phyloP scores from a whole-genome alignment of 2,113 vertebrate genomes.

The Rutilus rutilus region DNA sequence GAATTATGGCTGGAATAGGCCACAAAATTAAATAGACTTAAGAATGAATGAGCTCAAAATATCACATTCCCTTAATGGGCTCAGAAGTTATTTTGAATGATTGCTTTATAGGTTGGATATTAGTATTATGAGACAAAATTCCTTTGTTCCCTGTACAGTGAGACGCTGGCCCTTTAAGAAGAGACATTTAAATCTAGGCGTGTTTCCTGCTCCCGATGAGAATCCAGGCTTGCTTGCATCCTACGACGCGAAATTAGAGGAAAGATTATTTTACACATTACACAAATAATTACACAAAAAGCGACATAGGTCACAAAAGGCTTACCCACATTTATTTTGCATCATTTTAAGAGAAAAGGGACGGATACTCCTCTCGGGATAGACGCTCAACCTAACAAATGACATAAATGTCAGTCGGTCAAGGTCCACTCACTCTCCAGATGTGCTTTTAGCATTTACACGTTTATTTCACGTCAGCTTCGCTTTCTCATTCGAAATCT shows the following conservation, averaged over 20 bases:
- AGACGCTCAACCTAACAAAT: constrained; percentile 55
- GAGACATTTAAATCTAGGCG: constrained; percentile 76
- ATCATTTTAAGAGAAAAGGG: background rate
- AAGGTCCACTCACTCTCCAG: constrained; percentile 65
- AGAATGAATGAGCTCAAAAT: background rate
- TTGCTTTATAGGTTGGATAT: constrained; percentile 8
- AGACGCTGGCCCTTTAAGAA: constrained; percentile 77
- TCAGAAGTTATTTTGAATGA: background rate
- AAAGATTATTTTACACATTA: background rate
- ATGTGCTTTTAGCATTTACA: constrained; percentile 45
- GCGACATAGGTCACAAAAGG: background rate
- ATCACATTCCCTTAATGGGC: background rate
- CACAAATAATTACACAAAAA: background rate
- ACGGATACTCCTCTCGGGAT: background rate
- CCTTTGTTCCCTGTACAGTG: constrained; percentile 70
- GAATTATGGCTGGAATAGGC: background rate
- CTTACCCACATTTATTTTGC: background rate
- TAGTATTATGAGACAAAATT: constrained; percentile 37
- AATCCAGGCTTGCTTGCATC: constrained; percentile 63
- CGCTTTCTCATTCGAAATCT: background rate
- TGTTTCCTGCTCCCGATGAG: constrained; percentile 81
- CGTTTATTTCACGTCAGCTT: background rate
- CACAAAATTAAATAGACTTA: background rate
- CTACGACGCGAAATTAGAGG: constrained; percentile 60
- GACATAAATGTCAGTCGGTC: constrained; percentile 74